Percentiles rank a stretch among this genome's conserved stretches.
phyloP scores from a whole-genome alignment of 2,797 vertebrate genomes.

The Picus viridis region DNA sequence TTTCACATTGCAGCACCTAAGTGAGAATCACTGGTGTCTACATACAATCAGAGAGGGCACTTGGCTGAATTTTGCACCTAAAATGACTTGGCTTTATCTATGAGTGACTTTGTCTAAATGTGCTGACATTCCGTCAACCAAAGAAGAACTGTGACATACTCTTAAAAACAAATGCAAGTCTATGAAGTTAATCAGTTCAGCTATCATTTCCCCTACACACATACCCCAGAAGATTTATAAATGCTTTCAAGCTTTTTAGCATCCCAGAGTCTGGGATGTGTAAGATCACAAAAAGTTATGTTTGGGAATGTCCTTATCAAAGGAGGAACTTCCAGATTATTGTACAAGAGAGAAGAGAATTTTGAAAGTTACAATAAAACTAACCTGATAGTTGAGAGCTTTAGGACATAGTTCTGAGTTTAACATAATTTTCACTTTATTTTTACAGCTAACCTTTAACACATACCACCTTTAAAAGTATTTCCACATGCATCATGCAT shows the following conservation, averaged over 20 bases:
- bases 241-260: neutral
- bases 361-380: neutral
- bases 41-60: neutral
- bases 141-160: neutral
- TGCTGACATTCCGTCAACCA: neutral
- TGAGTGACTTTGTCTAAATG: neutral
- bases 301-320: slow-evolving; percentile 57
- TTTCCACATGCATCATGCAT: neutral
- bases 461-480: slow-evolving; percentile 24
- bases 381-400: slow-evolving; percentile 33
- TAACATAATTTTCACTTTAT: slow-evolving; percentile 54
- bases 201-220: neutral
- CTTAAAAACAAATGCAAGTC: neutral
- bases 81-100: neutral
- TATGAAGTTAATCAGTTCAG: neutral
- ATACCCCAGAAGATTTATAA: neutral
- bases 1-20: neutral
- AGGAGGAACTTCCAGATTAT: slow-evolving; percentile 31
- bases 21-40: neutral
- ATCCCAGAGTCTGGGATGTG: slow-evolving; percentile 21
- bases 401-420: slow-evolving; percentile 54
- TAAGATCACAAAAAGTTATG: slow-evolving; percentile 44
- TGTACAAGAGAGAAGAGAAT: neutral
- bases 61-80: neutral
- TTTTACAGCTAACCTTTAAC: slow-evolving; percentile 59